These are phyloP conservation scores for Himalopsyche kuldschensis DNA, from an alignment of 2,888 invertebrate species.

Conservation along the genomic window DNA sequence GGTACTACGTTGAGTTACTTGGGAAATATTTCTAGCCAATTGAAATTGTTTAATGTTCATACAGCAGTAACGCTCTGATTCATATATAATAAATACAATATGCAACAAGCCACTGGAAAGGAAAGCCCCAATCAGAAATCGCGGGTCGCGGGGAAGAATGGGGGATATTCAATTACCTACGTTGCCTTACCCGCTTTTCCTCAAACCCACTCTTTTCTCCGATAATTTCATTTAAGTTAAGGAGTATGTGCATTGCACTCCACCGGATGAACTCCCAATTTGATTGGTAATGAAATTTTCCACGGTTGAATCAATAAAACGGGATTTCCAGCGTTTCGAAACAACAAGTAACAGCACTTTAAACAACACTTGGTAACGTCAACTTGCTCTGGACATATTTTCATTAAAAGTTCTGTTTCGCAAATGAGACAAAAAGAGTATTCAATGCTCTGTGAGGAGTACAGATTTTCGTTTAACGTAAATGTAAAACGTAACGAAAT, in stretches of 20 bases:
- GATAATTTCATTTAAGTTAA: conserved; percentile 31
- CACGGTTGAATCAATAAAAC: conserved; percentile 27
- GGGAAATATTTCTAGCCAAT: too few species aligned
- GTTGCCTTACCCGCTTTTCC: conserved; percentile 11
- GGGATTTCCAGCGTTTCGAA: not conserved
- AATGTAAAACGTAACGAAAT: too few species aligned
- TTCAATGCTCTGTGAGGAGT: too few species aligned
- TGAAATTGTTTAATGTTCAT: too few species aligned
- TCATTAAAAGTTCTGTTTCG: not conserved
- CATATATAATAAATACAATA: not conserved
- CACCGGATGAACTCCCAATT: conserved; percentile 27
- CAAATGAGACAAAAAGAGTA: too few species aligned
- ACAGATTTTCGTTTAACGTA: too few species aligned
- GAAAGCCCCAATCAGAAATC: not conserved
- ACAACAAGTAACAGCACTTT: not conserved
- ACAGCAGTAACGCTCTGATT: not conserved
- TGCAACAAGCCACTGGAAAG: not conserved
- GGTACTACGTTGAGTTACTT: too few species aligned
- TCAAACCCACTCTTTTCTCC: conserved; percentile 14
- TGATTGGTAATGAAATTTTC: conserved; percentile 37
- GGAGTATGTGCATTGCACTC: conserved; percentile 32
- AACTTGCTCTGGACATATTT: not conserved
- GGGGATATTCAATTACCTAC: conserved; percentile 20
- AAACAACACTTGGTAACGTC: not conserved
- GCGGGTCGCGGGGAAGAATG: not conserved